Evolutionary conservation across 2,888 invertebrate species (phyloP).

Genomic region (Eledona agricola): DNA sequence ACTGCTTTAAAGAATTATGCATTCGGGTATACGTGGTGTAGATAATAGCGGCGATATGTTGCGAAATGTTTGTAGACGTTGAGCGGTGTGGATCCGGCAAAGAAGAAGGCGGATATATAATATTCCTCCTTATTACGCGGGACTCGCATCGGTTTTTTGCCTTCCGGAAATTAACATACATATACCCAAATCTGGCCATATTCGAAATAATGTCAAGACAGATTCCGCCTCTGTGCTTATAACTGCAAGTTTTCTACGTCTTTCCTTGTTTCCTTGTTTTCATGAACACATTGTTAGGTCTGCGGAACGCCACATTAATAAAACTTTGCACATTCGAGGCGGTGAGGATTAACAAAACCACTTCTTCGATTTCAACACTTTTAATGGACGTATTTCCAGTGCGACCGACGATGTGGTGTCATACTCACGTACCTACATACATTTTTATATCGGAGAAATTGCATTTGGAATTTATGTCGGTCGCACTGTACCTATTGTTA

Average conservation of each 20-base stretch:
- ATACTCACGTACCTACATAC: slow-evolving; percentile 15
- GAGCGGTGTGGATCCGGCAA: no score
- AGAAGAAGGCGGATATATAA: slow-evolving; percentile 24
- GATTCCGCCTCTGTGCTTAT: slow-evolving; percentile 33
- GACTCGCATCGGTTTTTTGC: no score
- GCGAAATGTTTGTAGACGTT: no score
- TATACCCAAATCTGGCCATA: slow-evolving; percentile 27
- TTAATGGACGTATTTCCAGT: slow-evolving; percentile 3
- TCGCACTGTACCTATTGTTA: slow-evolving; percentile 20
- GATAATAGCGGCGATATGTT: slow-evolving; percentile 19
- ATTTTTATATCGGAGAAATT: slow-evolving; percentile 22
- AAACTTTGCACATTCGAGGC: slow-evolving; percentile 18
- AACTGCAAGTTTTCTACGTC: slow-evolving; percentile 29
- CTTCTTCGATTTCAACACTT: no score
- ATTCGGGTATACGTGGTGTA: slow-evolving; percentile 22
- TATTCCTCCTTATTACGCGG: slow-evolving; percentile 24
- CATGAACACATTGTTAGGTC: slow-evolving; percentile 45
- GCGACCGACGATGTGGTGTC: slow-evolving; percentile 7
- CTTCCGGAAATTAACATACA: slow-evolving; percentile 29
- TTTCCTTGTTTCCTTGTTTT: slow-evolving; percentile 34
- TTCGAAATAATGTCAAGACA: slow-evolving; percentile 28
- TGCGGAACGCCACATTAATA: slow-evolving; percentile 45
- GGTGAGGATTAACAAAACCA: no score
- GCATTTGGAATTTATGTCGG: slow-evolving; percentile 21
- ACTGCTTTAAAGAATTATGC: slow-evolving; percentile 41